A percentile compares a stretch with the other conserved stretches of the same genome.
These are phyloP conservation scores for Lates calcarifer DNA, from an alignment of 2,113 vertebrate species.

Conservation along the genomic window DNA sequence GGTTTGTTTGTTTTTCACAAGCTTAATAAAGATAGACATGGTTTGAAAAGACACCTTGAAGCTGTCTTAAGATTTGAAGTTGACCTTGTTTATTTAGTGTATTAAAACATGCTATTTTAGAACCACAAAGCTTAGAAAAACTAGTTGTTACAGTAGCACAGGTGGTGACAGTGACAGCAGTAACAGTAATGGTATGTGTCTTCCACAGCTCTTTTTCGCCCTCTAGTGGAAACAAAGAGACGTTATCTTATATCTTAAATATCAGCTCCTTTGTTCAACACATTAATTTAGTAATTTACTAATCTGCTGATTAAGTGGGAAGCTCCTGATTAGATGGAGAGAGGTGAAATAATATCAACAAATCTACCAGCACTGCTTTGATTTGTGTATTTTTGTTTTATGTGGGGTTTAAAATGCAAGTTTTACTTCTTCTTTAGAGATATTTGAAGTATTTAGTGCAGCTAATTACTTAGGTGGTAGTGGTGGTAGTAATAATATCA, in stretches of 20 bases:
- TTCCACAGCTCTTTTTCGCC: neutral
- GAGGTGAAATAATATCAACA: no score
- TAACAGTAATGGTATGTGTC: neutral
- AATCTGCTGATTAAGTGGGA: neutral
- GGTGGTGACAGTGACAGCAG: neutral
- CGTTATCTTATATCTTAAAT: neutral
- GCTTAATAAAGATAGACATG: no score
- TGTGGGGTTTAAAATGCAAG: neutral
- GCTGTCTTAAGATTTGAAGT: no score
- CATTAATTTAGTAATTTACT: neutral
- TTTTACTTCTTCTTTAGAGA: neutral
- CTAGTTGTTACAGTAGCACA: no score
- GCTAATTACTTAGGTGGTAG: no score
- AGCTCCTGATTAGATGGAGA: neutral
- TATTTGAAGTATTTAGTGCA: neutral
- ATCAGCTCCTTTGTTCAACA: no score
- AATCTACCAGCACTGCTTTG: neutral
- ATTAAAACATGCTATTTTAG: no score
- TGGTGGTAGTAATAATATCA: no score
- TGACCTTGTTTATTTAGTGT: no score
- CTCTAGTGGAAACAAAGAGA: constrained; percentile 27
- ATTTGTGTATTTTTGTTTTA: neutral
- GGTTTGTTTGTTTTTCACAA: no score
- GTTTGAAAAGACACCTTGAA: no score
- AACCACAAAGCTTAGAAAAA: no score